Evolutionary conservation across 1,140 invertebrate genomes (phyloP), one percentile per base, ranked within the genome.

Genomic region (Lepidurus arcticus): DNA sequence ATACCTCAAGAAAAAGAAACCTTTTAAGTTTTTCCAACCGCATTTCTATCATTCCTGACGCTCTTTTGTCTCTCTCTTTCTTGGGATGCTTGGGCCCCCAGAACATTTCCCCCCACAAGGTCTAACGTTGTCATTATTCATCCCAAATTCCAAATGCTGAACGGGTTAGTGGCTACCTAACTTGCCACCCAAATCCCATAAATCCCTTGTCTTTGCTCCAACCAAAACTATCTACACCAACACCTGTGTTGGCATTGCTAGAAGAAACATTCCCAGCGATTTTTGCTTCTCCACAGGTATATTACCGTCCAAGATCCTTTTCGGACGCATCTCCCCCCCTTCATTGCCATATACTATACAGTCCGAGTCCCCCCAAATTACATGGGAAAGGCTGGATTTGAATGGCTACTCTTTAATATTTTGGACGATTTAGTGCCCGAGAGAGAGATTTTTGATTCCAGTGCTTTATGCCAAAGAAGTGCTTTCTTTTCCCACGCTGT

Each of bases 91-190:
- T 65, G 53, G 53, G 53, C 6, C 16, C 53, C 53, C 53, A 13
- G 16, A 13, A 10, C 45, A 10, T 5, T 16, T 47, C 10, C 16
- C 10, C 45, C 53, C 16, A 65, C 5, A 16, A 21, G 53, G 8
- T 65, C 53, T 65, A 65, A 65, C 53, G 53, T 65, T 65, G 53
- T 65, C 53, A 65, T 65, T 65, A 65, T 65, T 65, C 53, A 65
- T 65, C 53, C 16, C 53, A 21, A 65, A 65, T 65, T 65, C 53
- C 53, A 65, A 65, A 65, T 65, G 53, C 53, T 65, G 53, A 65
- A 65, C 53, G 53, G 53, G 53, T 65, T 65, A 65, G 53, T 65
- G 53, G 53, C 53, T 65, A 65, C 53, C 53, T 65, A 65, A 65
- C 53, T 65, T 65, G 53, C 53, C 53, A 65, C 53, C 53, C 53